Percentiles rank a stretch among this genome's conserved stretches.
Conservation (phyloP, 2,888 invertebrate genomes). For the Halocaridina rubra region DNA sequence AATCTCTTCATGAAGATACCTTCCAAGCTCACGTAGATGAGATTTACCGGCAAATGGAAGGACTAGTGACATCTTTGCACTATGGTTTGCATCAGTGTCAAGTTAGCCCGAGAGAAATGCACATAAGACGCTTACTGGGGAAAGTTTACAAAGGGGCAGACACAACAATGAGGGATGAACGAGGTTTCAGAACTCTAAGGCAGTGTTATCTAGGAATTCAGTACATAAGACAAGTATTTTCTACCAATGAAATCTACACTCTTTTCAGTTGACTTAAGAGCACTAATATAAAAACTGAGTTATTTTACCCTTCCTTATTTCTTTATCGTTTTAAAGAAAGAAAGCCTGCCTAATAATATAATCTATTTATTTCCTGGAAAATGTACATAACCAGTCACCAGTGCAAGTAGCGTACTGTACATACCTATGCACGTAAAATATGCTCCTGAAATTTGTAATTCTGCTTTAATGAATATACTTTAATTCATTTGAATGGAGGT, state of each 20-base stretch:
- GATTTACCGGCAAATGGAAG: background rate
- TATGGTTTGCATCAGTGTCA: background rate
- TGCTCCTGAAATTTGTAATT: too few species aligned
- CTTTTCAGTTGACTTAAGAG: background rate
- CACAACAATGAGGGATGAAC: background rate
- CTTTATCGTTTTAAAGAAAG: too few species aligned
- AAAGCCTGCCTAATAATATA: too few species aligned
- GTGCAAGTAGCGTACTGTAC: too few species aligned
- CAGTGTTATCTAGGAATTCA: background rate
- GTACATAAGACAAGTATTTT: background rate
- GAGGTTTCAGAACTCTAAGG: background rate
- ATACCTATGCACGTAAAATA: too few species aligned
- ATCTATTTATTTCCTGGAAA: too few species aligned
- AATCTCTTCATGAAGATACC: background rate
- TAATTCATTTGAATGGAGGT: too few species aligned
- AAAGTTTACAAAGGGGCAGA: background rate
- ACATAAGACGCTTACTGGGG: background rate
- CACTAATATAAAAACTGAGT: too few species aligned
- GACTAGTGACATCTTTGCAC: background rate
- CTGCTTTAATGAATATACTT: too few species aligned
- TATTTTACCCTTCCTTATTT: too few species aligned
- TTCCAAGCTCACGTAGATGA: background rate
- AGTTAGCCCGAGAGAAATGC: background rate
- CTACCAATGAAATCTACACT: background rate
- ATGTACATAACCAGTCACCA: too few species aligned